Base-by-base conservation (phyloP, 2,113 vertebrate genomes). In the Sphaerodactylus townsendi region DNA sequence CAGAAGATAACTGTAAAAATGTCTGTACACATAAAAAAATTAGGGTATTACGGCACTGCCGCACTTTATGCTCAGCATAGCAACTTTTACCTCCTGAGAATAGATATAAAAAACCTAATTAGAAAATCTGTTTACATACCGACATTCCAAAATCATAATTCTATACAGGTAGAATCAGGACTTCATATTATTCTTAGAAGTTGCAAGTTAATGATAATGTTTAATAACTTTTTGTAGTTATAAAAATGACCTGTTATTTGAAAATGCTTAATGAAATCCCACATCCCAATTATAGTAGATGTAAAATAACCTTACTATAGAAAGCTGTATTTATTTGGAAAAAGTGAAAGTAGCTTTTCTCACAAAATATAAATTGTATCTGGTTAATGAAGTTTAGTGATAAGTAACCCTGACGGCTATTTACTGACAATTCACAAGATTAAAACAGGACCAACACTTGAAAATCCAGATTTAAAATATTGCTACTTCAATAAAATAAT, bases 281-380 rank as follows among this genome's bases (percentile, higher is more conserved):
- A 72, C 92, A 77, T 86, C 89, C 28, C 92, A 91, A 91, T 84
- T 94, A 85, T 87, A 91, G 91, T 91, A 91, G 93, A 94, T 93
- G 94, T 92, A 95, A 96, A 95, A 95, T 95, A 93, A 84, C 87
- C 65, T 94, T 92, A 90, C 83, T 92, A 89, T 94, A 95, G 92
- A 96, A 96, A 95, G 84, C 79, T 48, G 74, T 77, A 77, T 95
- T 95, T 93, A 93, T 93, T 93, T 92, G 4, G 23, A 69, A 93
- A 94, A 92, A 85, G 77, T 85, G 87, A 89, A 93, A 95, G 87
- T 89, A 28, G 10, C 84, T 86, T 88, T 85, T 84, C 91, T 92
- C 84, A 94, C 81, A 91, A 92, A 91, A 94, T 91, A 89, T 93
- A 74, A 66, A 89, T 95, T 93, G 93, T 83, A 93, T 69, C 86